Base-by-base conservation (phyloP, 2,888 invertebrate species). In the Orthonevra nobilis region DNA sequence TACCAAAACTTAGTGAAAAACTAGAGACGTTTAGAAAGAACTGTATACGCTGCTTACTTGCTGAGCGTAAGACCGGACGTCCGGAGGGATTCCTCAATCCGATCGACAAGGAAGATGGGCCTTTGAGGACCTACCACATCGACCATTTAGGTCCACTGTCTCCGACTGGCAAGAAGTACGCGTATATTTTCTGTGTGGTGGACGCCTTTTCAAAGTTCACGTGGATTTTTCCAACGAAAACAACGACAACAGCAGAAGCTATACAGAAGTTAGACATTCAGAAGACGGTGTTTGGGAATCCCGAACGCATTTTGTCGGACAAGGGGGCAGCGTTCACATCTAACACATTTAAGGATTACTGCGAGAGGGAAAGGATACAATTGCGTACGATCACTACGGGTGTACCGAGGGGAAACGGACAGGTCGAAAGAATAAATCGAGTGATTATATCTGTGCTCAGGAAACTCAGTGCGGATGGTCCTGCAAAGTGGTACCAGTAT, bases 11-110 rank as follows among this genome's bases (percentile, higher is more conserved):
- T 5, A 7, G 19, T 1, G 36, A 48, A 17, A 63, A 63, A 23
- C 2, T 26, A 1, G 46, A 50, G 5, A 7, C 0, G 0, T 46
- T 9, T 5, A 12, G 10, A 2, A 23, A 10, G 7, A 56, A 46
- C 9, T 66, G 66, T 12, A 34, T 66, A 1, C 3, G 9, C 3
- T 56, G 46, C 26, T 56, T 66, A 2, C 10, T 56, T 2, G 15
- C 28, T 7, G 10, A 44, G 7, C 26, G 23, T 6, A 34, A 64
- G 6, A n/a, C 9, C 9, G 64, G 48, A 1, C 15, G 17, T 2
- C 23, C 15, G 6, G 52, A 52, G 23, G 64, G 64, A 6, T 28
- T 10, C 12, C 20, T 34, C 4, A 12, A 34, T 0, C 26, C 19
- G 0, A 36, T 46, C 14, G 9, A 12, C 5, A 56, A 54, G 7